Base-by-base conservation (phyloP, 2,113 vertebrate genomes). In the Corydoras maculifer region DNA sequence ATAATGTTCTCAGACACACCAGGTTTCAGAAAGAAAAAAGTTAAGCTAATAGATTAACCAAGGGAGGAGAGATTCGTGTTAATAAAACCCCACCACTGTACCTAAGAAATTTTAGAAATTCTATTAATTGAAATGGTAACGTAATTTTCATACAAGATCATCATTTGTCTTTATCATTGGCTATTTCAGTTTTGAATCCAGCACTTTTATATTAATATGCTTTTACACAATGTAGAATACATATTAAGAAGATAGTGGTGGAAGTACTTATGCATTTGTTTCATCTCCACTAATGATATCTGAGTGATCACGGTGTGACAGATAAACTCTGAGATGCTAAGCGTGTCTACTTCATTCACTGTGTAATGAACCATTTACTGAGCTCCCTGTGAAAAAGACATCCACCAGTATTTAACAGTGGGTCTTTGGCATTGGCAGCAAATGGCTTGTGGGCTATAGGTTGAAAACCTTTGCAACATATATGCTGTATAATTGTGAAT, bases 381-480 rank as follows among this genome's bases (percentile, higher is more conserved):
- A 30, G 69, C 15, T 55, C 35, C 50, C 80, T 80, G 66, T 73
- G 75, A 73, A 69, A 70, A 75, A 62, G 58, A 60, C 71, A 75
- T 77, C 79, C 77, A 77, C 50, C 68, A 75, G 75, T 74, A 87
- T 80, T 85, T 85, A 84, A 83, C 83, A 85, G 84, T 81, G 82
- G 79, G 70, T 81, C 71, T 71, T 76, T 74, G 78, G 82, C 80
- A 77, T 77, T 75, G 68, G 35, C 35, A 43, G 35, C 35, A 43
- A 43, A 43, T 43, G 35, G 35, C 35, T 43, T 53, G 51, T 53
- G 51, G 51, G 51, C 51, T 53, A 14, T 53, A 53, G 10, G 13
- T 53, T 53, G 13, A 53, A 14, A 53, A 53, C 51, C 9, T 53
- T 10, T 53, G 51, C 43, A 9, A 60, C 59, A 65, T 59, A 65